Percentiles rank a stretch among this genome's conserved stretches.
These are phyloP conservation scores for Crossocerus cetratus DNA, from an alignment of 2,888 invertebrate species.

Conservation along the genomic window DNA sequence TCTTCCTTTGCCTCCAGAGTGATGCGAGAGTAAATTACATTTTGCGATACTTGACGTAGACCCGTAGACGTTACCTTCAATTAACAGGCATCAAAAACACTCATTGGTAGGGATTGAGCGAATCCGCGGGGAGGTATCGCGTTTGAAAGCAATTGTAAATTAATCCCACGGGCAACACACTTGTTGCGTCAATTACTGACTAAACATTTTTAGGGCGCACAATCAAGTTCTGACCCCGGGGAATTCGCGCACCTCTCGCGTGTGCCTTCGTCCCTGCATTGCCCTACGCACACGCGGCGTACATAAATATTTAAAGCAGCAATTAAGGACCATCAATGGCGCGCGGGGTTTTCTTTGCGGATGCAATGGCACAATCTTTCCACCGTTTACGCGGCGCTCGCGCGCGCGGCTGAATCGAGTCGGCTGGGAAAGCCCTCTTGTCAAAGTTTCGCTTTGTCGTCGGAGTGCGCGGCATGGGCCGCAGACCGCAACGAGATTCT, in stretches of 20 bases:
- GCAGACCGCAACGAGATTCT: slow-evolving; percentile 8
- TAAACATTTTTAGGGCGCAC: slow-evolving; percentile 23
- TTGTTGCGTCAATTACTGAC: slow-evolving; percentile 33
- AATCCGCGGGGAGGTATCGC: too few relatives aligned
- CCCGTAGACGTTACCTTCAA: too few relatives aligned
- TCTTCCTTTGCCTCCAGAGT: neutral
- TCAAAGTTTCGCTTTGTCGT: slow-evolving; percentile 42
- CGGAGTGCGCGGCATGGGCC: slow-evolving; percentile 5
- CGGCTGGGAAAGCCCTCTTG: slow-evolving; percentile 42
- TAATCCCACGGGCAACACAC: slow-evolving; percentile 28
- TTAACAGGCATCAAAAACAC: too few relatives aligned
- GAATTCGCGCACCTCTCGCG: neutral
- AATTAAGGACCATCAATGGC: neutral
- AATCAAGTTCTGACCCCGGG: neutral
- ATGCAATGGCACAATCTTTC: slow-evolving; percentile 1
- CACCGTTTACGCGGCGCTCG: neutral
- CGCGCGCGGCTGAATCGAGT: neutral
- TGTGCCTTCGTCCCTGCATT: too few relatives aligned
- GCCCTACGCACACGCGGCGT: neutral
- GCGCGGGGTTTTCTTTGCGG: neutral
- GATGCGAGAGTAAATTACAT: too few relatives aligned
- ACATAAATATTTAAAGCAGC: neutral
- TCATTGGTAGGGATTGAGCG: too few relatives aligned
- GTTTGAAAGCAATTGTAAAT: neutral
- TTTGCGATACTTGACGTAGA: too few relatives aligned